Evolutionary conservation across 2,888 invertebrate species (phyloP).

Genomic region (Willowsia nigromaculata): DNA sequence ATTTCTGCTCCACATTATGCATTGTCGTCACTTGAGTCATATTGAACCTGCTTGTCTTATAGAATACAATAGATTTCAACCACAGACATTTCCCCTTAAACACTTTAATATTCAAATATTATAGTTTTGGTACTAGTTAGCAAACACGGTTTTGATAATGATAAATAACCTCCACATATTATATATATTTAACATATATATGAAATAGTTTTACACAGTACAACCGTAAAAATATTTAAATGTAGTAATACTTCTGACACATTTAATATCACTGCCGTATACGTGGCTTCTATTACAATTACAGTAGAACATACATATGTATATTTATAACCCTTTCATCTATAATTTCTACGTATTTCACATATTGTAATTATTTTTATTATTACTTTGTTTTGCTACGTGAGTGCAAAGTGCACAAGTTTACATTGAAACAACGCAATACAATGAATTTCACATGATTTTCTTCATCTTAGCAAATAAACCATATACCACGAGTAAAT

Average conservation of each 20-base stretch:
- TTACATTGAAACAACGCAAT: too few relatives aligned
- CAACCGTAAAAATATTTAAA: background rate
- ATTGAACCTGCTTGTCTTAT: background rate
- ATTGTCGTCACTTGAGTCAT: background rate
- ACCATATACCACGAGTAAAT: too few relatives aligned
- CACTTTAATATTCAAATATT: background rate
- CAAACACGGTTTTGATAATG: conserved; percentile 1
- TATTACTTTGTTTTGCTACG: background rate
- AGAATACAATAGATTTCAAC: conserved; percentile 30
- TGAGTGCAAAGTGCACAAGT: background rate
- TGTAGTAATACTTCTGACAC: conserved; percentile 71
- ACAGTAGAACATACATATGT: background rate
- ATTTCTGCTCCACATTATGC: background rate
- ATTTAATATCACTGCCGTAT: conserved; percentile 70
- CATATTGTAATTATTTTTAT: background rate
- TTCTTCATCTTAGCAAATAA: too few relatives aligned
- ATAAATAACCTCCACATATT: background rate
- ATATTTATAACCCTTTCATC: conserved; percentile 1
- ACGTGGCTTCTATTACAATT: conserved; percentile 61
- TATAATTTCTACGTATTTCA: background rate
- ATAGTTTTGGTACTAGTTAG: background rate
- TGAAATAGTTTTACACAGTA: background rate
- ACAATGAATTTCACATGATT: too few relatives aligned
- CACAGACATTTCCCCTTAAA: conserved; percentile 30
- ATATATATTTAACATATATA: background rate